Evolutionary conservation across 2,113 vertebrate genomes (phyloP), one percentile per base, ranked within the genome.

Genomic region (Halichoerus grypus): DNA sequence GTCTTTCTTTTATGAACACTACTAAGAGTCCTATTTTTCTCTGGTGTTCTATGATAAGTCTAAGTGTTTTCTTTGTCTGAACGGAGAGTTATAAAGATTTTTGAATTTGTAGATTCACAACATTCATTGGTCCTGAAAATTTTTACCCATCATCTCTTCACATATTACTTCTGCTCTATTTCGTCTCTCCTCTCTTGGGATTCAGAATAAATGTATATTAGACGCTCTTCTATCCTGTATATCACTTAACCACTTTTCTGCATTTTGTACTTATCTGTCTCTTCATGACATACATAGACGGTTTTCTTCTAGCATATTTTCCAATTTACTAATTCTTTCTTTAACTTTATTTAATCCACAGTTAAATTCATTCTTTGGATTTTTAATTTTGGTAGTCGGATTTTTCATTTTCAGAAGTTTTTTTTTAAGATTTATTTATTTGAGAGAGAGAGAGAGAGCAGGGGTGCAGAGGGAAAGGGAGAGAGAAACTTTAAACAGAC

Each of bases 311-410:
- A 33, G 13, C 0, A 42, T 65, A 63, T 86, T 33, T 88, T 93
- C 79, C 51, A 85, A 36, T 77, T 95, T 91, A 86, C 21, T 65
- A 82, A 95, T 87, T 92, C 39, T 94, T 88, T 84, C 65, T 89
- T 91, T 33, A 81, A 28, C 21, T 96, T 16, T 63, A 14, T 94
- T 95, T 59, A 89, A 96, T 82, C 16, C 24, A 26, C 1, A 59
- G 46, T 89, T 79, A 94, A 71, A 86, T 49, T 81, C 10, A 55
- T 67, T 7, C 12, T 63, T 94, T 65, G 39, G 39, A 3, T 7
- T 88, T 95, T 65, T 92, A 26, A 63, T 84, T 88, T 91, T 36
- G 61, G 28, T 28, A 36, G 71, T 65, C 42, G 5, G 19, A 93
- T 16, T 69, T 96, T 94, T 95, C 21, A 76, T 90, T 88, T 95